Evolutionary conservation across 1,140 invertebrate genomes (phyloP), one percentile per base, ranked within the genome.

Genomic region (Cotesia chilonis): DNA sequence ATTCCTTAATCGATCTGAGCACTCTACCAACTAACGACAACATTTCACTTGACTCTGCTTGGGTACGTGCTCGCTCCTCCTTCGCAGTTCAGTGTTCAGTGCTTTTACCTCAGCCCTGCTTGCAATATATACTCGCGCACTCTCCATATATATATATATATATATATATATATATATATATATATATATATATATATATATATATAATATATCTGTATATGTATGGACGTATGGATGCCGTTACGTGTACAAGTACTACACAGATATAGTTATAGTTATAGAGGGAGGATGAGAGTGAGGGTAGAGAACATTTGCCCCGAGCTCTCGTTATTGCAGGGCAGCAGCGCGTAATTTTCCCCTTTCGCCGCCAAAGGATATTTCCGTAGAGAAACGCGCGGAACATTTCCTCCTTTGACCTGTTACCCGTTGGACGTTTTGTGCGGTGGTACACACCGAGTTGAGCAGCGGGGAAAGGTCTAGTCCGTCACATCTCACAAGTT

Each of bases 281-380:
- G 28, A 28, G 28, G 28, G 35, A 12, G 14, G 28, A 37, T 37
- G 12, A 38, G 28, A 9, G 7, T 20, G 28, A 64, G n/a, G 63
- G 5, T 41, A n/a, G 5, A 14, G n/a, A 55, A 28, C 47, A 68
- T 61, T 68, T 60, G 54, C 71, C 35, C 57, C 38, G 41, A 68
- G 28, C 54, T 60, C 65, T 72, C 71, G 71, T 74, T 74, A 70
- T 74, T 70, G 72, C 54, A 72, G 74, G 66, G 70, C 70, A 75
- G 60, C 37, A 59, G 47, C 59, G 61, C 70, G 74, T 72, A 70
- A 75, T 75, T 75, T 72, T 51, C 38, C 67, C n/a, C 28, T 28
- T 28, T 28, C 41, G 37, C 68, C 54, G 55, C 55, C 70, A 72
- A 65, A 75, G 70, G 70, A 70, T 68, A 64, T 69, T 64, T 59